phyloP scores from a whole-genome alignment of 2,113 vertebrate genomes.

The Rallus limicola region DNA sequence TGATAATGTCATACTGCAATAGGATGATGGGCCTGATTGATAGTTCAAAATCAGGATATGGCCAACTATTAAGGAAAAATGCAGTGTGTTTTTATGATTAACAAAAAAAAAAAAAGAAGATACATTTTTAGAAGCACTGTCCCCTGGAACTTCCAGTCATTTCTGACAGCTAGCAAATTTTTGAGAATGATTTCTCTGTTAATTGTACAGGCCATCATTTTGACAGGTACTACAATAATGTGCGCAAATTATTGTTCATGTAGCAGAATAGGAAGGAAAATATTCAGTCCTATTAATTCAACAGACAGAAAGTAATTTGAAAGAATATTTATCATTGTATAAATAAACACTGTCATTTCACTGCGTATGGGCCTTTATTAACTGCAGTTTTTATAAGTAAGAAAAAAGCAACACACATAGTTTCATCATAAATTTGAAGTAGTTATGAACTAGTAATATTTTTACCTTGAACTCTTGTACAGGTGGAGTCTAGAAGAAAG shows the following conservation, averaged over 20 bases:
- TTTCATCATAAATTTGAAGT: background rate
- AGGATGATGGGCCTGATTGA: background rate
- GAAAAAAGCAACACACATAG: background rate
- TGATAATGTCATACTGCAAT: background rate
- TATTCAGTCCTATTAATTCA: background rate
- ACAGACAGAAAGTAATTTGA: background rate
- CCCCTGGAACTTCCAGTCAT: background rate
- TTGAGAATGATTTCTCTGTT: background rate
- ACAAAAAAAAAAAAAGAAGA: background rate
- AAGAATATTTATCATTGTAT: background rate
- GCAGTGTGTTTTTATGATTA: background rate
- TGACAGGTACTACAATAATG: background rate
- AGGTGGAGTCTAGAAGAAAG: background rate
- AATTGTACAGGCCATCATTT: background rate
- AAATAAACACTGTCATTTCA: background rate
- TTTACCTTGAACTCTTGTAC: background rate
- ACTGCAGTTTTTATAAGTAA: background rate
- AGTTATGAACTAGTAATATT: background rate
- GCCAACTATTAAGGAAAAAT: background rate
- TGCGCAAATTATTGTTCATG: slow-evolving; percentile 1
- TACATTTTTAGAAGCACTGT: background rate
- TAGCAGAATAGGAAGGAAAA: slow-evolving; percentile 16
- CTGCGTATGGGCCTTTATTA: background rate
- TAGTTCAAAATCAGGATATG: background rate
- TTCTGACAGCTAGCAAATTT: background rate